Evolutionary conservation across 2,113 vertebrate genomes (phyloP).

Genomic region (Heloderma charlesbogerti): DNA sequence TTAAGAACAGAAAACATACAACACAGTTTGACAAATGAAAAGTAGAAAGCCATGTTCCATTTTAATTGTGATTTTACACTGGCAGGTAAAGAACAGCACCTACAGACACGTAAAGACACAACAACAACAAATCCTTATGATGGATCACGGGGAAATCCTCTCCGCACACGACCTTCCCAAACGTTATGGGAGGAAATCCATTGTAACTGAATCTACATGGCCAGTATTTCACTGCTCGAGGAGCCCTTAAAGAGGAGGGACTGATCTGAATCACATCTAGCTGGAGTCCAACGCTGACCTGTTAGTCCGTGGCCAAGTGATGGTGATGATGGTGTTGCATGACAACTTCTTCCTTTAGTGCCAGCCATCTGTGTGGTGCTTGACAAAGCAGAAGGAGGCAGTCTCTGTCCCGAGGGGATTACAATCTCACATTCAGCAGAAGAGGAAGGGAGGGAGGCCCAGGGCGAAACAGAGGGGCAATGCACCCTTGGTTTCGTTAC

Average conservation of each 20-base stretch:
- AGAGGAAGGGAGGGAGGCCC: rapidly evolving
- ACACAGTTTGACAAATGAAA: conserved; percentile 50
- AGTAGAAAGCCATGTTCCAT: conserved; percentile 29
- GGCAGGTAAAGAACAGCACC: conserved; percentile 17
- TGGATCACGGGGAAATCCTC: neutral
- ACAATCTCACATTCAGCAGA: no score
- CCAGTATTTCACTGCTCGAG: conserved; percentile 14
- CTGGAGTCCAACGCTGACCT: neutral
- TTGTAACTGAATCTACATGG: neutral
- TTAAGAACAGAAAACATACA: conserved; percentile 73
- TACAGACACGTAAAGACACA: neutral
- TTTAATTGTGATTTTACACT: conserved; percentile 48
- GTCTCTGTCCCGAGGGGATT: neutral
- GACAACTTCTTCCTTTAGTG: neutral
- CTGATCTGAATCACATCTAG: neutral
- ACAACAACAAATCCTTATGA: neutral
- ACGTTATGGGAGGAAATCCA: conserved; percentile 20
- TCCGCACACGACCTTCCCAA: conserved; percentile 16
- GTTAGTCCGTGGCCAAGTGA: conserved; percentile 9
- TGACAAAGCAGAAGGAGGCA: neutral
- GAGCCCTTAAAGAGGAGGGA: conserved; percentile 36
- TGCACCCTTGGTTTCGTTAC: neutral
- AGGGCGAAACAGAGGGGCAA: neutral
- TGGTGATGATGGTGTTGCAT: neutral
- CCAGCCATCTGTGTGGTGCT: neutral